Evolutionary conservation across 2,888 invertebrate genomes (phyloP).

Genomic region (Drosophila diplacantha): DNA sequence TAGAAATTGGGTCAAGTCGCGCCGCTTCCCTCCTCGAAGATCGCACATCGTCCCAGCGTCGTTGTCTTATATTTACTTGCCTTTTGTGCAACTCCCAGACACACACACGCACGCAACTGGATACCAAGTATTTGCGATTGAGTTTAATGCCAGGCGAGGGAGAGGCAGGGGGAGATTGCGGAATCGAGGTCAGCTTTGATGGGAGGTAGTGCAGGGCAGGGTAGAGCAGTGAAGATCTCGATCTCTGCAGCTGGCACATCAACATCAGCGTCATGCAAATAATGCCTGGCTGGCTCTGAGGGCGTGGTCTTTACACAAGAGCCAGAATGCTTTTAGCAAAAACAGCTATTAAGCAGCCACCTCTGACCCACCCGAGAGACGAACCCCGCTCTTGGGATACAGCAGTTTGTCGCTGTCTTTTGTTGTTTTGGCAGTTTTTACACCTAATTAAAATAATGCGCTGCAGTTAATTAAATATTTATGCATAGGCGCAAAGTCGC

Average conservation of each 20-base stretch:
- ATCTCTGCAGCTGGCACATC: conserved; percentile 13
- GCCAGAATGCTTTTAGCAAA: conserved; percentile 35
- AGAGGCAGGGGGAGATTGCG: conserved; percentile 28
- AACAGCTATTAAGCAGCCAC: conserved; percentile 35
- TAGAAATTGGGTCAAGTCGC: conserved; percentile 76
- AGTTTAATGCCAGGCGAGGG: conserved; percentile 27
- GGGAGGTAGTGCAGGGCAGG: background rate
- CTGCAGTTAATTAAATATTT: conserved; percentile 79
- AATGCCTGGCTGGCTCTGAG: background rate
- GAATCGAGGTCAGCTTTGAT: conserved; percentile 59
- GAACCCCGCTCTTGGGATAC: background rate
- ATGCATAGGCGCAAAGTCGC: conserved; percentile 69
- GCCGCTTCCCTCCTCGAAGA: conserved; percentile 42
- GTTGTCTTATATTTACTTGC: conserved; percentile 54
- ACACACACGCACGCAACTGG: conserved; percentile 16
- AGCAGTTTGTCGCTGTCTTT: background rate
- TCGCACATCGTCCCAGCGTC: conserved; percentile 19
- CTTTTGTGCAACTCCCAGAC: conserved; percentile 27
- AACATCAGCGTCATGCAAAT: conserved; percentile 9
- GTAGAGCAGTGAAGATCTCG: background rate
- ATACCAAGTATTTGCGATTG: conserved; percentile 39
- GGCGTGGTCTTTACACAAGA: conserved; percentile 19
- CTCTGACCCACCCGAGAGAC: conserved; percentile 1
- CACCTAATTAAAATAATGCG: conserved; percentile 79
- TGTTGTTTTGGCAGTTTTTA: conserved; percentile 71